Percentiles rank a stretch among this genome's conserved stretches.
Evolutionary conservation across 92 coral and sea anemone species (phyloP).

Genomic region (Palythoa heliodiscus): DNA sequence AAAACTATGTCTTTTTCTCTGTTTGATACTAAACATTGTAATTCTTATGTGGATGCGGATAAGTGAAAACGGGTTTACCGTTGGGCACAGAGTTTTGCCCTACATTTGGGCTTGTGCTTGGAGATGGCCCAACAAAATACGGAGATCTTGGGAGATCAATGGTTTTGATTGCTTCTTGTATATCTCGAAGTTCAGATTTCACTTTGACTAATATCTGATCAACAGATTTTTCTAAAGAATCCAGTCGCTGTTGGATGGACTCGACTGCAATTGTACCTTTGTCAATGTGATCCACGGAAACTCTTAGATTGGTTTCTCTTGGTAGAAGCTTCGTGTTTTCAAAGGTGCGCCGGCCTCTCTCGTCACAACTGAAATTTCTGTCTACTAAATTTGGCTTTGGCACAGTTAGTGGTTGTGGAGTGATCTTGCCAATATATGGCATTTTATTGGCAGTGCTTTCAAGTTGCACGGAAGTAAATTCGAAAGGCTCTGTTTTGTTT

Average conservation of each 20-base stretch:
- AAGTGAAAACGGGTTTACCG: constrained; percentile 30
- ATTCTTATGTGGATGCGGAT: neutral
- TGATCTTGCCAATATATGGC: neutral
- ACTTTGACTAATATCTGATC: constrained; percentile 91
- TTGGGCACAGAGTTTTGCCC: constrained; percentile 20
- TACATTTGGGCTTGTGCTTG: neutral
- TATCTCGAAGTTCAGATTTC: constrained; percentile 84
- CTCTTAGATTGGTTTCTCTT: constrained; percentile 51
- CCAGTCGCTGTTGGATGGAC: constrained; percentile 70
- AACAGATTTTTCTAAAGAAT: constrained; percentile 75
- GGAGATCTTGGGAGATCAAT: constrained; percentile 43
- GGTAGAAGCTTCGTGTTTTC: constrained; percentile 42
- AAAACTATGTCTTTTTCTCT: no score
- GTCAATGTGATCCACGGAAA: constrained; percentile 81
- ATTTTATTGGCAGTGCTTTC: neutral
- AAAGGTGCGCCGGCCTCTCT: constrained; percentile 17
- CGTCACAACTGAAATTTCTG: constrained; percentile 10
- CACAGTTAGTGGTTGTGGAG: neutral
- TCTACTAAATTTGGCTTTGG: neutral
- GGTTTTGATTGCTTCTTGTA: constrained; percentile 69
- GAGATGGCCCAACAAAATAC: constrained; percentile 4
- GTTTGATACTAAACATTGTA: constrained; percentile 19
- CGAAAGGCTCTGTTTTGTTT: neutral
- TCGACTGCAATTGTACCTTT: constrained; percentile 69
- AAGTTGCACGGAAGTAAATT: constrained; percentile 4